Evolutionary conservation across 2,113 vertebrate genomes (phyloP).

Genomic region (Ovis canadensis): DNA sequence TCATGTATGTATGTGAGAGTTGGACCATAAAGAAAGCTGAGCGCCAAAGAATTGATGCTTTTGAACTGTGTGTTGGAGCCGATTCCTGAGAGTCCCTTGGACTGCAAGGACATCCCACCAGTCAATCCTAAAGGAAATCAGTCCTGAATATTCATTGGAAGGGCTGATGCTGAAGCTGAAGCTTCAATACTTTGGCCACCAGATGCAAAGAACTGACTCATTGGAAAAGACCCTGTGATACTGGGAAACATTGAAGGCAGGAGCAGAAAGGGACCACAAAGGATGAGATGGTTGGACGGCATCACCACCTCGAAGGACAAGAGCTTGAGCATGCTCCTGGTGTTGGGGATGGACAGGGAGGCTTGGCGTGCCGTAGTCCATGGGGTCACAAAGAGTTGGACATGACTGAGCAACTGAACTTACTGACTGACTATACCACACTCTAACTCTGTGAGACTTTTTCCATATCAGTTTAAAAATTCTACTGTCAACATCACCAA

Average conservation of each 20-base stretch:
- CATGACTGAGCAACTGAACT: not conserved
- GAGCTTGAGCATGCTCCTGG: not conserved
- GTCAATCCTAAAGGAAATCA: not conserved
- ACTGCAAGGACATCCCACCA: not conserved
- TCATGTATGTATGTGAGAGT: not conserved
- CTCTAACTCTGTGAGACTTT: not conserved
- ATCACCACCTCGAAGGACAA: not conserved
- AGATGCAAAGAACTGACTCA: not conserved
- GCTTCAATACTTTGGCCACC: not conserved
- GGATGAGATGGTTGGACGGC: not conserved
- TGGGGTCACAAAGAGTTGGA: not conserved
- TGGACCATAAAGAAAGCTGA: not conserved
- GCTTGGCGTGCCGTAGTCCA: not conserved
- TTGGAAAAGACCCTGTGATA: not conserved
- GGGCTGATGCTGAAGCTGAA: not conserved
- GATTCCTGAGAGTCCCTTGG: not conserved
- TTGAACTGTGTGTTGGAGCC: not conserved
- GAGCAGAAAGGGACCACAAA: not conserved
- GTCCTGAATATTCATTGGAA: not conserved
- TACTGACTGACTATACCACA: not conserved
- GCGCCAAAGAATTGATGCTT: fast-evolving
- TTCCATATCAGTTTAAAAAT: not conserved
- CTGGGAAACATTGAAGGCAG: not conserved
- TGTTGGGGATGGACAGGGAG: not conserved
- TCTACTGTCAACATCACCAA: not conserved